These are phyloP conservation scores for Spea hammondii DNA, from an alignment of 2,797 vertebrate genomes.

Conservation along the genomic window DNA sequence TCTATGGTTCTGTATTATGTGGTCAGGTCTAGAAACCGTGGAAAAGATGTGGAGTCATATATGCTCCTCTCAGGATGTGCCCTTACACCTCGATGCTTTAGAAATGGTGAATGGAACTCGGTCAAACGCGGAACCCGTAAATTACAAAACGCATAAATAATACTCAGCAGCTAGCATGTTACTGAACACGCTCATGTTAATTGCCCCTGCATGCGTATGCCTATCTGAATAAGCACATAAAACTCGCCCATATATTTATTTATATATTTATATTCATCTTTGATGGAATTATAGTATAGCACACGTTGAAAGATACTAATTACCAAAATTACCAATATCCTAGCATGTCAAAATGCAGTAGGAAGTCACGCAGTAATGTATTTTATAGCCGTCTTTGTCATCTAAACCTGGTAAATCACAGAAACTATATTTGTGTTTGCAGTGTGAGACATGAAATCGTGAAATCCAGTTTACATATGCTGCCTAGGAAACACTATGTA, in stretches of 20 bases:
- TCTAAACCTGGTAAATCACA: background rate
- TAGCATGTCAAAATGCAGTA: conserved; percentile 1
- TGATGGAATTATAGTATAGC: conserved; percentile 21
- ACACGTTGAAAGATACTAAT: conserved; percentile 7
- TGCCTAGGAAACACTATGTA: too few relatives aligned
- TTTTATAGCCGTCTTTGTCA: conserved; percentile 22
- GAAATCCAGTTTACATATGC: background rate
- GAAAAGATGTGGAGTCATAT: too few relatives aligned
- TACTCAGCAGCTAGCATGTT: background rate
- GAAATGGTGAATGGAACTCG: too few relatives aligned
- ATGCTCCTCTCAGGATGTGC: too few relatives aligned
- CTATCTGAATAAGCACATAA: conserved; percentile 18
- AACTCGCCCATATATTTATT: background rate
- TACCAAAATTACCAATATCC: background rate
- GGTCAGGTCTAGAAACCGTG: too few relatives aligned
- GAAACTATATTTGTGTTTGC: background rate
- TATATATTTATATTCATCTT: background rate
- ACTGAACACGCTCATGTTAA: conserved; percentile 21
- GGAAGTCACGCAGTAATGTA: conserved; percentile 10
- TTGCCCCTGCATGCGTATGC: background rate
- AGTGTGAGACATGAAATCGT: background rate
- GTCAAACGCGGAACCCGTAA: too few relatives aligned
- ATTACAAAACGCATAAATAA: too few relatives aligned
- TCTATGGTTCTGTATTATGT: too few relatives aligned
- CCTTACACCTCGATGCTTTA: too few relatives aligned